phyloP scores from a whole-genome alignment of 2,113 vertebrate genomes.

The Otis tarda region DNA sequence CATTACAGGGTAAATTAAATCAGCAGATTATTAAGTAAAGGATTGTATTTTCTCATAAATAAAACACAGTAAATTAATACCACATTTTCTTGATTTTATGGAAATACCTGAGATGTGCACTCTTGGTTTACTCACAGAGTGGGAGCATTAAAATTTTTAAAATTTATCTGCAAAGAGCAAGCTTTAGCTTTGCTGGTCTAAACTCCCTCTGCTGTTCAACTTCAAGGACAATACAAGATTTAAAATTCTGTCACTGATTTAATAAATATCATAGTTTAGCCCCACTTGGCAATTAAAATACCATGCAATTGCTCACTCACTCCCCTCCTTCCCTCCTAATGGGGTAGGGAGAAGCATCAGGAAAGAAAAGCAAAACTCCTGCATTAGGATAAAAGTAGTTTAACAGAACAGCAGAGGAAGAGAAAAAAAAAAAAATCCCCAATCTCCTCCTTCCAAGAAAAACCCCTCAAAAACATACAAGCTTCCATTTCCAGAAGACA shows the following conservation, averaged over 20 bases:
- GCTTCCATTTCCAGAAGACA: not conserved
- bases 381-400: too few relatives aligned
- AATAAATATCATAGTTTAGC: too few relatives aligned
- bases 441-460: rapidly evolving
- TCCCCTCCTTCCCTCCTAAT: too few relatives aligned
- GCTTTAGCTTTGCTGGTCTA: not conserved
- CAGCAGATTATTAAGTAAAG: not conserved
- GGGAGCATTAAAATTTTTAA: not conserved
- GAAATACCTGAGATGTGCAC: not conserved
- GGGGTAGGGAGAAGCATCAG: too few relatives aligned
- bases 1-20: not conserved
- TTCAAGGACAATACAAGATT: not conserved
- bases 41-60: not conserved
- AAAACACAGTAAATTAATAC: not conserved
- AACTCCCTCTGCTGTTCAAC: not conserved
- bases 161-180: not conserved
- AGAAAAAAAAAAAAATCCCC: not conserved
- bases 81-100: not conserved
- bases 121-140: not conserved
- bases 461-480: rapidly evolving
- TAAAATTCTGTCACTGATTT: not conserved
- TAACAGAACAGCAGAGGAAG: too few relatives aligned
- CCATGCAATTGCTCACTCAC: too few relatives aligned
- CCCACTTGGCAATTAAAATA: too few relatives aligned
- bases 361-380: too few relatives aligned